Conservation (phyloP, 2,113 vertebrate species). For the Mobula birostris region DNA sequence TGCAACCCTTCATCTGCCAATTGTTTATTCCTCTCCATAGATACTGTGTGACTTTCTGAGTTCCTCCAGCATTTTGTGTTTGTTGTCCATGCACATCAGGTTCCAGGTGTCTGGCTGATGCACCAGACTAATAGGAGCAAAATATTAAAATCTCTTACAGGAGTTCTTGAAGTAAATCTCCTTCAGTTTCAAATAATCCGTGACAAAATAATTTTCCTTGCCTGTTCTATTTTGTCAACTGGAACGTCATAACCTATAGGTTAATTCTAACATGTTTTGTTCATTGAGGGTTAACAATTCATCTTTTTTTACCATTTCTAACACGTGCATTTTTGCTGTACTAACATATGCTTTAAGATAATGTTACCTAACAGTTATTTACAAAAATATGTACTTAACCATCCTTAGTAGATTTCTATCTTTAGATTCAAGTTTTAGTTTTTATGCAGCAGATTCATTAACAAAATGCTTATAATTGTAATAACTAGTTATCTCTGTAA, state of each 20-base stretch:
- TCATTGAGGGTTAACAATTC: background rate
- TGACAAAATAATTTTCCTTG: background rate
- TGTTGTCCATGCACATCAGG: background rate
- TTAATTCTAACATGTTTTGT: background rate
- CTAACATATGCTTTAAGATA: background rate
- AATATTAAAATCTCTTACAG: background rate
- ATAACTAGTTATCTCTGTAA: background rate
- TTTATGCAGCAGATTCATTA: background rate
- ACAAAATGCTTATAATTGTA: background rate
- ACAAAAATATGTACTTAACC: background rate
- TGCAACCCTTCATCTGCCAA: too few species aligned
- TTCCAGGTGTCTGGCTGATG: background rate
- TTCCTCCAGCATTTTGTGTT: too few species aligned
- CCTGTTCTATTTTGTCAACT: background rate
- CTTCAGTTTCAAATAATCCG: background rate
- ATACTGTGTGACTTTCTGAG: too few species aligned
- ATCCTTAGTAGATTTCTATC: background rate
- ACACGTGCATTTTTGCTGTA: background rate
- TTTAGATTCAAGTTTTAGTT: background rate
- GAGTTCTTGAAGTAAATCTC: background rate
- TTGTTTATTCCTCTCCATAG: too few species aligned
- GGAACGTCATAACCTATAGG: background rate
- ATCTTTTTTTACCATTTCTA: background rate
- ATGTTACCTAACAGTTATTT: background rate
- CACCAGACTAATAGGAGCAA: background rate